A percentile compares a stretch with the other conserved stretches of the same genome.
Conservation (phyloP, 1,140 invertebrate genomes). For the Neodiprion pinetum region DNA sequence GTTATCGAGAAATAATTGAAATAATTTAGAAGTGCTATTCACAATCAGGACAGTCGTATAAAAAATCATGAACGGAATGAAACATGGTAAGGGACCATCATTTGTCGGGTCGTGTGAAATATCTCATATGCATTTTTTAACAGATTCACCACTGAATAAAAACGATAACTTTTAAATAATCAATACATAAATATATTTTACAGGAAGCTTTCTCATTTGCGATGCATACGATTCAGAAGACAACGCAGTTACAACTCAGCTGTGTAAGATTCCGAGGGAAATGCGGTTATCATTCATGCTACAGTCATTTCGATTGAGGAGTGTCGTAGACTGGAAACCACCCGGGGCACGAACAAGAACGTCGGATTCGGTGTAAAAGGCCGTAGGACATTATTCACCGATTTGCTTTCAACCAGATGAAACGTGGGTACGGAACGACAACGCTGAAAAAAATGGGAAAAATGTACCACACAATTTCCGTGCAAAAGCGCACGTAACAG, state of each 20-base stretch:
- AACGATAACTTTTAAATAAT: too few species aligned
- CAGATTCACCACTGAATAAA: background rate
- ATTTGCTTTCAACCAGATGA: background rate
- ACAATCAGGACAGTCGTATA: background rate
- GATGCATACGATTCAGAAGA: background rate
- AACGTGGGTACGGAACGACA: background rate
- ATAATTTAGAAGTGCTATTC: too few species aligned
- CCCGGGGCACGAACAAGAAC: background rate
- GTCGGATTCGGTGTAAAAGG: background rate
- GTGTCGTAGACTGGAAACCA: background rate
- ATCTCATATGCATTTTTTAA: background rate
- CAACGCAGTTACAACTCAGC: background rate
- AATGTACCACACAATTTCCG: background rate
- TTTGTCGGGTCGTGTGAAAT: too few species aligned
- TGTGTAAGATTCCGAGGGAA: background rate
- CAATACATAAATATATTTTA: background rate
- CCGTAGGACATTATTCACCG: background rate
- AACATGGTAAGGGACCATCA: too few species aligned
- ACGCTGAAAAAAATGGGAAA: background rate
- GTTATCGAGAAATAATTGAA: too few species aligned
- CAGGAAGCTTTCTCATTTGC: background rate
- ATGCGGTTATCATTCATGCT: background rate
- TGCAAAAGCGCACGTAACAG: background rate
- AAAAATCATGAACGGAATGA: background rate
- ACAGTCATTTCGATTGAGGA: background rate